These are phyloP conservation scores for Talpa occidentalis DNA, from an alignment of 2,113 vertebrate species.

Conservation along the genomic window DNA sequence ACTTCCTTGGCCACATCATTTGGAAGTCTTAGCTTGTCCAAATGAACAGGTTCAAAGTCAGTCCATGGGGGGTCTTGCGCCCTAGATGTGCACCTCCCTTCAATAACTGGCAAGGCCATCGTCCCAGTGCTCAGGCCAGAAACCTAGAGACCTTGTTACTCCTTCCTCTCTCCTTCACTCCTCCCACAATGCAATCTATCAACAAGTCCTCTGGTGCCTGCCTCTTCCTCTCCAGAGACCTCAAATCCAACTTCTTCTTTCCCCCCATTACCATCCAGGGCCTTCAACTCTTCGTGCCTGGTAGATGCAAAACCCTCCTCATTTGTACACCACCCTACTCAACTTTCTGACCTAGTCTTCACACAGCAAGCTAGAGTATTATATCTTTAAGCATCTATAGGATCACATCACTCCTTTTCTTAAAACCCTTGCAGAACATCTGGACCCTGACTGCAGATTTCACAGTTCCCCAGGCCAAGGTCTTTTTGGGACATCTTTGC, in stretches of 20 bases:
- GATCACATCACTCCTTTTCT: neutral
- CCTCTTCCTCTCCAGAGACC: neutral
- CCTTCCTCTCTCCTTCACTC: neutral
- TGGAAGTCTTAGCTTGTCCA: neutral
- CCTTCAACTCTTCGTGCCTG: neutral
- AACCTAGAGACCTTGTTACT: neutral
- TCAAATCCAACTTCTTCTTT: neutral
- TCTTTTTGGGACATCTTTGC: neutral
- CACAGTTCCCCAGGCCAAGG: neutral
- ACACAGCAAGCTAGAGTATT: neutral
- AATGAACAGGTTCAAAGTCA: neutral
- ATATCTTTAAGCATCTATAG: neutral
- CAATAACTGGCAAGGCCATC: neutral
- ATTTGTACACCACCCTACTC: neutral
- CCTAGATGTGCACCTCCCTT: neutral
- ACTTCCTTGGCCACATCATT: neutral
- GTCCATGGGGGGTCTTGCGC: neutral
- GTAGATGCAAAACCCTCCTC: neutral
- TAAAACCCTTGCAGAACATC: neutral
- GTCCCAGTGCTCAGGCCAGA: neutral
- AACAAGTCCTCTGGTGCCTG: neutral
- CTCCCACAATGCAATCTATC: neutral
- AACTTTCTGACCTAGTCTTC: neutral
- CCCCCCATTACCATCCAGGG: no score
- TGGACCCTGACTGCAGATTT: neutral